Evolutionary conservation across 2,113 vertebrate species (phyloP), one percentile per base, ranked within the genome.

Genomic region (Ascaphus truei): DNA sequence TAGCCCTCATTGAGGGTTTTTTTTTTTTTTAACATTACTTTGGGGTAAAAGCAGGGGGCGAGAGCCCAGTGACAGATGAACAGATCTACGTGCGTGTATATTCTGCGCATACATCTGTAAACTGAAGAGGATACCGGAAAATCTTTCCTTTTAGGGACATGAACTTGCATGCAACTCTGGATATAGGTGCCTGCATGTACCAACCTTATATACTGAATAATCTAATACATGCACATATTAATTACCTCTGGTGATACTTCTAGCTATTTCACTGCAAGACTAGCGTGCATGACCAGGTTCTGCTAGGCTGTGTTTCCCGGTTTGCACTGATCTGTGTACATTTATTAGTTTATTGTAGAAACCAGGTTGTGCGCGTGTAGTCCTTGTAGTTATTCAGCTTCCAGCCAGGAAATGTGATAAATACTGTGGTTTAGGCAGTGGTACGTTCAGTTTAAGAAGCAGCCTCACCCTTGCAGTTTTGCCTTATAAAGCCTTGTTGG

Each of bases 1-100:
- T 20, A 60, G 10, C 67, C 67, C 67, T 69, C 67, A 69, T 8
- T 60, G 56, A 69, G 56, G 66, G 67, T 16, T 71, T 61, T 8
- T 11, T 27, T 55, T 56, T 16, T 71, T 61, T 8, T 11, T 27
- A 34, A 25, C 27, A 15, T 56, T 48, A 30, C 57, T 71, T 61
- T 52, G 67, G 67, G 37, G 11, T 12, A 61, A 9, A 50, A 22
- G 56, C 56, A 51, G n/a, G 56, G 66, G 37, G 25, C 7, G n/a
- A n/a, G n/a, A n/a, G n/a, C n/a, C n/a, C n/a, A n/a, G n/a, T n/a
- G n/a, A n/a, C n/a, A n/a, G n/a, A 15, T 9, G 52, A 36, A 43
- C 55, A 47, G 23, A 29, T 37, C 65, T 18, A 13, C 7, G 39
- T 29, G 15, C 7, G 43, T 31, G 11, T 48, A 13, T 33, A 47